Percentiles rank a stretch among this genome's conserved stretches.
Conservation (phyloP, 2,888 invertebrate genomes). For the Platerodrilus igneus region DNA sequence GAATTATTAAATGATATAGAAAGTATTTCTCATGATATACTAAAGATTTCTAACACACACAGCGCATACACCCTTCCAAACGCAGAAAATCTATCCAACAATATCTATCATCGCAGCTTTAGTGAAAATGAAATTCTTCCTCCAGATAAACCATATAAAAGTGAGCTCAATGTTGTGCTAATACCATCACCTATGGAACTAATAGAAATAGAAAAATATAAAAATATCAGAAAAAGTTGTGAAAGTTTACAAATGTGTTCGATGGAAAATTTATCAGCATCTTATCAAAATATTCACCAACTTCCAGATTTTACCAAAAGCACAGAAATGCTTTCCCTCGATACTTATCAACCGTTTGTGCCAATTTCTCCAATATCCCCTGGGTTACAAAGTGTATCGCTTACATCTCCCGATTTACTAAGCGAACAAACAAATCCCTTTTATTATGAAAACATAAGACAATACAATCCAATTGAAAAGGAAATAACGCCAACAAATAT, state of each 20-base stretch:
- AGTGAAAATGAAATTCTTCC: slow-evolving; percentile 12
- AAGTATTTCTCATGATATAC: slow-evolving; percentile 50
- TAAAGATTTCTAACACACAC: slow-evolving; percentile 33
- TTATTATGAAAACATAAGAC: slow-evolving; percentile 39
- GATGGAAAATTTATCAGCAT: slow-evolving; percentile 33
- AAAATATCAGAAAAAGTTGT: slow-evolving; percentile 41
- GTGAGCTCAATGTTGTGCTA: slow-evolving; percentile 46
- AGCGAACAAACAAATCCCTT: slow-evolving; percentile 33
- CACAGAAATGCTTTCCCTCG: slow-evolving; percentile 4
- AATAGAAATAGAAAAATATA: slow-evolving; percentile 47
- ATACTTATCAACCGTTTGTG: slow-evolving; percentile 21
- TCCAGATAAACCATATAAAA: slow-evolving; percentile 41
- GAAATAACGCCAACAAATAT: slow-evolving; percentile 1
- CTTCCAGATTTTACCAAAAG: slow-evolving; percentile 25
- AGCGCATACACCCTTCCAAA: background rate
- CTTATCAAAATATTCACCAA: slow-evolving; percentile 31
- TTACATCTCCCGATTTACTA: slow-evolving; percentile 6
- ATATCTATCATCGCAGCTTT: too few species aligned
- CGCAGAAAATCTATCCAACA: background rate
- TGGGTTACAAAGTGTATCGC: slow-evolving; percentile 6
- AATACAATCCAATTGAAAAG: slow-evolving; percentile 35
- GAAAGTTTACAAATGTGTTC: slow-evolving; percentile 39
- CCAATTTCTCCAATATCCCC: slow-evolving; percentile 18
- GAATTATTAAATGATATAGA: slow-evolving; percentile 66
- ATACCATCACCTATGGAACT: slow-evolving; percentile 49